Percentiles rank a stretch among this genome's conserved stretches.
Evolutionary conservation across 2,797 vertebrate genomes (phyloP).

Genomic region (Hafferia zeledoni): DNA sequence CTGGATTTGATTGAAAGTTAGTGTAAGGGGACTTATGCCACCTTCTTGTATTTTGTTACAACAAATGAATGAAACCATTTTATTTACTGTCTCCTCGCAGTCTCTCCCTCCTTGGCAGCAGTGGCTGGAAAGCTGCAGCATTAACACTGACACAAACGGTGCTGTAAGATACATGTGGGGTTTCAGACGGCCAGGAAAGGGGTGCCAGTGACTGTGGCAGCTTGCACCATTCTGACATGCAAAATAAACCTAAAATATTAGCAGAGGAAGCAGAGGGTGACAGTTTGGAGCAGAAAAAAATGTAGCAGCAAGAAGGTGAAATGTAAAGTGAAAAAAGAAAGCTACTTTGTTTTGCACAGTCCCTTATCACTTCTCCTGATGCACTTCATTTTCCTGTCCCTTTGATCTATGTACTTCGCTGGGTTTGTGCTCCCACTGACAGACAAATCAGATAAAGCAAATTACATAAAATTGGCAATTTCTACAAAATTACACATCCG

Average conservation of each 20-base stretch:
- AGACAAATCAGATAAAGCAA: neutral
- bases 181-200: neutral
- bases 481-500: neutral
- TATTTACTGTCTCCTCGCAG: conserved; percentile 20
- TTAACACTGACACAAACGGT: neutral
- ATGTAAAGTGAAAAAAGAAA: conserved; percentile 41
- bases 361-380: neutral
- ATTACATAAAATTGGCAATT: neutral
- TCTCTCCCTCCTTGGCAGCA: conserved; percentile 7
- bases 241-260: conserved; percentile 25
- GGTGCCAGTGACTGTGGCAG: conserved; percentile 1
- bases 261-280: conserved; percentile 54
- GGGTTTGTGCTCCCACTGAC: neutral
- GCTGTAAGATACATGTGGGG: neutral
- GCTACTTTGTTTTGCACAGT: neutral
- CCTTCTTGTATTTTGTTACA: neutral
- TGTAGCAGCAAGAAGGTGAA: conserved; percentile 31
- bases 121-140: neutral
- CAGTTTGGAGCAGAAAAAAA: conserved; percentile 35
- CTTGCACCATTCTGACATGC: conserved; percentile 18
- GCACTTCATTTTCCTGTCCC: neutral
- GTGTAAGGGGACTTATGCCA: neutral
- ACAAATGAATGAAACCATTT: neutral
- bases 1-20: conserved; percentile 11
- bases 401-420: neutral